Percentiles rank a stretch among this genome's conserved stretches.
Conservation (phyloP, 2,888 invertebrate genomes). For the Phaedon cochleariae region DNA sequence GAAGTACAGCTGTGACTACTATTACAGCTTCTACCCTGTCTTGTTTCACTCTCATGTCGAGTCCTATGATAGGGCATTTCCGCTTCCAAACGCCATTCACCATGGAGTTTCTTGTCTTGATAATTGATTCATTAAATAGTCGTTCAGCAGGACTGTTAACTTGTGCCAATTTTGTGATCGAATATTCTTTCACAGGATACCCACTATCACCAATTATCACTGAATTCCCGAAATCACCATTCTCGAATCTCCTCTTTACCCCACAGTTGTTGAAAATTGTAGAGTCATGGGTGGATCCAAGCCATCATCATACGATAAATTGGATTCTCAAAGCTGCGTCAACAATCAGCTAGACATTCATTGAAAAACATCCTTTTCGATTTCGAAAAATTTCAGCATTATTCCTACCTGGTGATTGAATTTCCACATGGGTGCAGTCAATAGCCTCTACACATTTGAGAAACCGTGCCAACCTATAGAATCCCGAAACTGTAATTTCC, state of each 20-base stretch:
- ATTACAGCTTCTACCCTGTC: no score
- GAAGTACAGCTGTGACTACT: no score
- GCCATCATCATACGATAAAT: background rate
- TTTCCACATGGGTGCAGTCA: no score
- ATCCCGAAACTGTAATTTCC: slow-evolving; percentile 8
- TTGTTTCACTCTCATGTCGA: no score
- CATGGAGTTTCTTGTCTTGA: slow-evolving; percentile 46
- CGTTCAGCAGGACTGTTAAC: slow-evolving; percentile 6
- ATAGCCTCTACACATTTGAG: no score
- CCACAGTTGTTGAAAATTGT: slow-evolving; percentile 6
- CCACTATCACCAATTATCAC: slow-evolving; percentile 18
- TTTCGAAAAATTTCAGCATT: no score
- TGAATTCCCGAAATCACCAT: background rate
- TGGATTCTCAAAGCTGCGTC: slow-evolving; percentile 2
- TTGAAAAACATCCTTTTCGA: slow-evolving; percentile 1
- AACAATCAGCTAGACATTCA: slow-evolving; percentile 2
- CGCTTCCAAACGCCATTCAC: no score
- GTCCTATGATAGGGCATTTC: no score
- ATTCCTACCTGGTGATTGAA: no score
- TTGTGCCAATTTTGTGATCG: slow-evolving; percentile 3
- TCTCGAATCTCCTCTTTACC: slow-evolving; percentile 10
- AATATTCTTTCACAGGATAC: slow-evolving; percentile 7
- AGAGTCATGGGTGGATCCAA: background rate
- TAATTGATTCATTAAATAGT: slow-evolving; percentile 15
- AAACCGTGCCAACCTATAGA: slow-evolving; percentile 6